Percentiles rank a stretch among this genome's conserved stretches.
phyloP scores from a whole-genome alignment of 2,797 vertebrate species.

The Yasuhikotakia modesta region DNA sequence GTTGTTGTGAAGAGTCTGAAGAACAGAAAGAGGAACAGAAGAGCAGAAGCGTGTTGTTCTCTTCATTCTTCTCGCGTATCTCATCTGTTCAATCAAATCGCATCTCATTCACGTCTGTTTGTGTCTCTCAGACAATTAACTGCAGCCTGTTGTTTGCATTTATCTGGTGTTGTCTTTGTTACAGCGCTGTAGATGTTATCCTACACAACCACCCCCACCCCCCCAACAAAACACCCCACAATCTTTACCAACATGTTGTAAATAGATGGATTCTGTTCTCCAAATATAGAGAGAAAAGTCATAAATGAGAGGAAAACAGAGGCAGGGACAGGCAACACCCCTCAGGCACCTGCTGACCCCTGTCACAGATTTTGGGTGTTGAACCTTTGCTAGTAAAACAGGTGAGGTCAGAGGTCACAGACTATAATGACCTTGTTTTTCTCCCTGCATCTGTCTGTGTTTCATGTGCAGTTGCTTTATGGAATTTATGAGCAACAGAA shows the following conservation, averaged over 20 bases:
- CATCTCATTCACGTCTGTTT: slow-evolving; percentile 51
- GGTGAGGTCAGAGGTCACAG: slow-evolving; percentile 54
- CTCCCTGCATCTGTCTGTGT: slow-evolving; percentile 31
- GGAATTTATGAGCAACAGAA: slow-evolving; percentile 60
- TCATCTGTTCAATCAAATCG: slow-evolving; percentile 13
- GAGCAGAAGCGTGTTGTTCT: slow-evolving; percentile 67
- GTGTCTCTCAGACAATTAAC: slow-evolving; percentile 27
- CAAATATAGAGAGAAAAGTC: slow-evolving; percentile 15
- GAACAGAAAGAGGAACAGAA: slow-evolving; percentile 46
- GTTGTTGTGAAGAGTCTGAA: slow-evolving; percentile 74
- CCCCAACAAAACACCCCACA: slow-evolving; percentile 18
- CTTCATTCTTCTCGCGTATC: slow-evolving; percentile 54
- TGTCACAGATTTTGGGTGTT: slow-evolving; percentile 32
- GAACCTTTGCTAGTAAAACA: slow-evolving; percentile 51
- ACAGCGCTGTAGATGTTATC: background rate
- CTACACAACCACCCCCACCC: background rate
- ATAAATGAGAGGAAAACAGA: slow-evolving; percentile 24
- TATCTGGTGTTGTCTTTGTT: slow-evolving; percentile 4
- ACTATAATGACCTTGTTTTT: slow-evolving; percentile 39
- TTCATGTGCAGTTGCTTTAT: slow-evolving; percentile 57
- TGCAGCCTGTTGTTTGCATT: slow-evolving; percentile 23
- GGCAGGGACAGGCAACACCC: slow-evolving; percentile 33
- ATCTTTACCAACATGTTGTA: slow-evolving; percentile 18
- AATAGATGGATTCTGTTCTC: slow-evolving; percentile 17
- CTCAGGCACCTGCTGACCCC: slow-evolving; percentile 51